Evolutionary conservation across 2,113 vertebrate genomes (phyloP), one percentile per base, ranked within the genome.

Genomic region (Ailuropoda melanoleuca): DNA sequence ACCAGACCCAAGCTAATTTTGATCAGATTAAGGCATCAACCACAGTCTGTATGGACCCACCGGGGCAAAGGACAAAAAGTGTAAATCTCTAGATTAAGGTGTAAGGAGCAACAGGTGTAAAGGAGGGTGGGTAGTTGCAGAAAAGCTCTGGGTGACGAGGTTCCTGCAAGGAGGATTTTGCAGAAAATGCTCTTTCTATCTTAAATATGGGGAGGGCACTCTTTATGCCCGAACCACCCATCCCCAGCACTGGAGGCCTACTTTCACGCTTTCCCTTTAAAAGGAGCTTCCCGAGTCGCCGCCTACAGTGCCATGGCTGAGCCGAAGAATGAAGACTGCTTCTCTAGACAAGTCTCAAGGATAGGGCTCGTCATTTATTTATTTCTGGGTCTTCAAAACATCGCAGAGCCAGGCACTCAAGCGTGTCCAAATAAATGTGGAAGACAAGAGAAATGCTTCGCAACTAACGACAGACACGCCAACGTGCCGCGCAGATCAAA

Each of bases 401-500:
- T 0, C 7, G 37, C 56, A 12, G 11, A 53, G 43, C 66, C n/a
- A 5, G 84, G 13, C 13, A 7, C 50, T 31, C 21, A 19, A 15
- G 23, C 1, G 46, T 68, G 3, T 13, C 23, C 31, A 10, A 8
- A 50, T 3, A 39, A 75, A 53, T 0, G 39, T 1, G 55, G 23
- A 56, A 31, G 17, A 34, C 18, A 19, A 1, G 34, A 46, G 56
- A 26, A 31, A 34, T 1, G 23, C 72, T 12, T 50, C 8, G 10
- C 9, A 17, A 8, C 14, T 5, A 15, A n/a, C 50, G 21, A 34
- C 0, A 3, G 13, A 29, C 48, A 53, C n/a, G 4, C 31, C 56
- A 24, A 23, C 17, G 39, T 10, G 80, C 31, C 21, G 8, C 29
- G 39, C 87, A 3, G 26, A 43, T 34, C 34, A 53, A 94, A 92